Percentiles rank a stretch among this genome's conserved stretches.
Conservation (phyloP, 2,888 invertebrate species). For the Oscheius sp. region DNA sequence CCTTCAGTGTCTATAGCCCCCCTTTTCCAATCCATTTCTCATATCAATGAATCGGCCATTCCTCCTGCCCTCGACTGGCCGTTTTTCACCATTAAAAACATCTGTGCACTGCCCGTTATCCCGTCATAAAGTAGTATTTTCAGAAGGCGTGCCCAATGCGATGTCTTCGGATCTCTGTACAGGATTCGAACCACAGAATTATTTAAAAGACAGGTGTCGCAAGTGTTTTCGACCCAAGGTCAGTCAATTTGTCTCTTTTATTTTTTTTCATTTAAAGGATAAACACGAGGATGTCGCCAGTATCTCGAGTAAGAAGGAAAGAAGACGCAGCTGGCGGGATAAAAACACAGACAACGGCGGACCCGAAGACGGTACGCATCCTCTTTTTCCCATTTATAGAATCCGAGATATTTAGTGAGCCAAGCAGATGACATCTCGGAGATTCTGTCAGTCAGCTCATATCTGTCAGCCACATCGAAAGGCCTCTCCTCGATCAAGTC, state of each 20-base stretch:
- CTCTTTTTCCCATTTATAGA: neutral
- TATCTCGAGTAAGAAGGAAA: slow-evolving; percentile 48
- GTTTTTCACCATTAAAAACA: neutral
- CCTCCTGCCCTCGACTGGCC: neutral
- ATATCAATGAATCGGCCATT: neutral
- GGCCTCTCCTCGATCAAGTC: slow-evolving; percentile 68
- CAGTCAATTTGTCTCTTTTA: neutral
- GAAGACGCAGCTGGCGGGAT: slow-evolving; percentile 52
- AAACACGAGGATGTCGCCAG: slow-evolving; percentile 49
- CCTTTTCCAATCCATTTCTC: too few relatives aligned
- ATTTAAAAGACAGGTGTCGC: slow-evolving; percentile 74
- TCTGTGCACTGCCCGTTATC: neutral
- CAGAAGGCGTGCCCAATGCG: slow-evolving; percentile 13
- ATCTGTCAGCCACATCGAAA: slow-evolving; percentile 70
- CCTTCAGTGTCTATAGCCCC: slow-evolving; percentile 4
- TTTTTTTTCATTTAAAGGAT: slow-evolving; percentile 42
- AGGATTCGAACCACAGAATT: slow-evolving; percentile 75
- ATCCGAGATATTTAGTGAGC: slow-evolving; percentile 15
- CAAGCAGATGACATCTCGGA: slow-evolving; percentile 40
- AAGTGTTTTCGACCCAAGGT: slow-evolving; percentile 70
- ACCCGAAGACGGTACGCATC: slow-evolving; percentile 53
- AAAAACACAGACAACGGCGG: slow-evolving; percentile 54
- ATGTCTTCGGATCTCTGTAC: slow-evolving; percentile 59
- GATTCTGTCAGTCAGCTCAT: slow-evolving; percentile 65
- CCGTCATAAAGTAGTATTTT: neutral